Base-by-base conservation (phyloP, 2,888 invertebrate genomes). In the Sinohyriopsis cumingii region DNA sequence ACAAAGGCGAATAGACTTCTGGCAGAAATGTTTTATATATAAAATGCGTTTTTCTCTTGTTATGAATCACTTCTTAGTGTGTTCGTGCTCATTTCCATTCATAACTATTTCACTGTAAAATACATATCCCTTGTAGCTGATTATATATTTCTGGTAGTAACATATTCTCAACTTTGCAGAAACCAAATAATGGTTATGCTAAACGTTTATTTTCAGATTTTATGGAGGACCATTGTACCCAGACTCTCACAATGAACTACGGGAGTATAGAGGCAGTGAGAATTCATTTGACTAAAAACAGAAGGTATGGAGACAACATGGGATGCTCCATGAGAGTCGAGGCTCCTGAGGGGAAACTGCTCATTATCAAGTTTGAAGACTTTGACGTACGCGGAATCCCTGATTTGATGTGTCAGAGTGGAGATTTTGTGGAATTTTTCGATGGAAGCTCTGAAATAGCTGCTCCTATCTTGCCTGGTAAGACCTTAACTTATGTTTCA, bases 151-250 rank as follows among this genome's bases (percentile, higher is more conserved):
- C 45, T 45, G 3, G 45, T 12, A 45, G 33, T 12, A 45, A 45
- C 9, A 45, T 45, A 45, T 9, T 45, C 33, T 7, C 33, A 12
- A 9, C 45, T 12, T 45, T 45, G 12, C 45, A 45, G 45, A 45
- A 45, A 45, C 45, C 9, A 12, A 45, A 45, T 45, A 12, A 45
- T 12, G 45, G 12, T 20, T 33, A 20, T 63, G 2, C 53, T 53
- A 9, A 28, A 33, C 56, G 3, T 45, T 56, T 24, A 22, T 7
- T 69, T 69, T 53, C 68, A 77, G 77, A 77, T 61, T 73, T 63
- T 59, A 62, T 77, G 19, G 75, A 75, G n/a, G 77, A 77, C 20
- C 77, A 77, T 64, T 77, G 77, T 60, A 73, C 72, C 53, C 77
- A 77, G 68, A 77, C 75, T 57, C 70, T 77, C 56, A 70, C 75